phyloP scores from a whole-genome alignment of 92 coral and sea anemone species.

The Virgularia gustaviana region DNA sequence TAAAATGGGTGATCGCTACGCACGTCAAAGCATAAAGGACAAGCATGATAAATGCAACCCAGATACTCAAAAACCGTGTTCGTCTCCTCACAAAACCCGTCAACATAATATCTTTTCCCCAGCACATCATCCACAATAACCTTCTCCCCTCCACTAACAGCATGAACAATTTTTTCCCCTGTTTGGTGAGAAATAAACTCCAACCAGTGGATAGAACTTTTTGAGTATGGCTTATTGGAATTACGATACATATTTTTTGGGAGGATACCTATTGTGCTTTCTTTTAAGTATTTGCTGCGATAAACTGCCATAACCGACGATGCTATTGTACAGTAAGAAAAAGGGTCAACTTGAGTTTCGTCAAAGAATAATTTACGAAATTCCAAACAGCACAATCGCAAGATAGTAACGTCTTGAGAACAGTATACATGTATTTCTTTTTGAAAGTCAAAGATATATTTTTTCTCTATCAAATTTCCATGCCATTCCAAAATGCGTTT shows the following conservation, averaged over 20 bases:
- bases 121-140: constrained; percentile 12
- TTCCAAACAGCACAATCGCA: constrained; percentile 21
- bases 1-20: constrained; percentile 5
- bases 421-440: constrained; percentile 24
- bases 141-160: constrained; percentile 26
- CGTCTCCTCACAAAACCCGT: constrained; percentile 42
- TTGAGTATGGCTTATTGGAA: constrained; percentile 27
- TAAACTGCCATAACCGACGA: constrained; percentile 47
- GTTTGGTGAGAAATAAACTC: constrained; percentile 34
- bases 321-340: constrained; percentile 45
- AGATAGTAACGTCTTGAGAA: constrained; percentile 36
- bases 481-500: constrained; percentile 26
- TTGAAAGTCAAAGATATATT: constrained; percentile 16
- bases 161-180: constrained; percentile 21
- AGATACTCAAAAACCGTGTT: constrained; percentile 39
- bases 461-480: not conserved
- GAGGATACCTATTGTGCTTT: constrained; percentile 33
- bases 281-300: constrained; percentile 17
- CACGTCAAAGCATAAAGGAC: constrained; percentile 26
- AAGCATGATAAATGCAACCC: constrained; percentile 44
- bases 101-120: constrained; percentile 33
- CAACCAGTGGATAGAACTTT: constrained; percentile 38
- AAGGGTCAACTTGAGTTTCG: constrained; percentile 27
- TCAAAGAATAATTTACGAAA: not conserved
- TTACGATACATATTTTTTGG: constrained; percentile 38